phyloP scores from a whole-genome alignment of 2,888 invertebrate species.

The Lamellibrachia columna region DNA sequence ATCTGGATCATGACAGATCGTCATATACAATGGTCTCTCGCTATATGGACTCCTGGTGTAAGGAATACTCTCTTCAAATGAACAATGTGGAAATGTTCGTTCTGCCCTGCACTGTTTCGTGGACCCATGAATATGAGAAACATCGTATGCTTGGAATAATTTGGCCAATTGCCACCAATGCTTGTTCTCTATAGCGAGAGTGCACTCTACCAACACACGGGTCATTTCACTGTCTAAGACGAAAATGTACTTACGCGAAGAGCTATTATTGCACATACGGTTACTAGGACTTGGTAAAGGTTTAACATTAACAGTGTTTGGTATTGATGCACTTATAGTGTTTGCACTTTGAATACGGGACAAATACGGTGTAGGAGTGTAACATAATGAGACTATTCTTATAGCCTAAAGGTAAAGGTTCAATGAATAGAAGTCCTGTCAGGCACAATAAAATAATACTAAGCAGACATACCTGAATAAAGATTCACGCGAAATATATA shows the following conservation, averaged over 20 bases:
- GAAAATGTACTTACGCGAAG: neutral
- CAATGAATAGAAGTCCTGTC: no score
- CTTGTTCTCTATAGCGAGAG: no score
- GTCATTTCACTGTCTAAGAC: neutral
- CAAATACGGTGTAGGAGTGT: no score
- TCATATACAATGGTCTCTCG: neutral
- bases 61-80: neutral
- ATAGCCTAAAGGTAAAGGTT: no score
- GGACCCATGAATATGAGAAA: no score
- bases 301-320: neutral
- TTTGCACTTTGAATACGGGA: neutral
- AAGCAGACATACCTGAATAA: neutral
- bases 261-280: neutral
- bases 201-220: no score
- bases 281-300: neutral
- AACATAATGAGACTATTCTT: no score
- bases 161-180: no score
- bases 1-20: neutral
- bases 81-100: no score
- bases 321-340: neutral
- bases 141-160: no score
- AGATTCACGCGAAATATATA: neutral
- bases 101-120: no score
- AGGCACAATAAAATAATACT: neutral
- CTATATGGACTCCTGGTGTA: neutral